phyloP scores from a whole-genome alignment of 1,140 invertebrate species.

The Eriosoma lanigerum region DNA sequence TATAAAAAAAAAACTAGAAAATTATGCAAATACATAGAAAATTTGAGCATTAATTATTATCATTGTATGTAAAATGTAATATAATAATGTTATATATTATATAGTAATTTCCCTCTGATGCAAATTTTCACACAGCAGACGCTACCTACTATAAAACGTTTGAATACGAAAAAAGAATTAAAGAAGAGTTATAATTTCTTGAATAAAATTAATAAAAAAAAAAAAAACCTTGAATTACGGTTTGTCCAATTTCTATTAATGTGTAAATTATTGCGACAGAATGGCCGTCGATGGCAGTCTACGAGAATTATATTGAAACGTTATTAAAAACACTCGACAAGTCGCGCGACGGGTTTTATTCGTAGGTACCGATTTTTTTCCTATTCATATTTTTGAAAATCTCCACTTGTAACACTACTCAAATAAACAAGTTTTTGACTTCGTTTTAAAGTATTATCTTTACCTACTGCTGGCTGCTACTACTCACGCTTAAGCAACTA shows the following conservation, averaged over 20 bases:
- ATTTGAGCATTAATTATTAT: no score
- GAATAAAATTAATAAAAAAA: neutral
- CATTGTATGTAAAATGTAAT: no score
- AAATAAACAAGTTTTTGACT: slow-evolving; percentile 19
- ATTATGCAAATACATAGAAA: no score
- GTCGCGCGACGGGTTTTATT: slow-evolving; percentile 22
- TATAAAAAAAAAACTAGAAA: no score
- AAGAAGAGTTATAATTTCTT: no score
- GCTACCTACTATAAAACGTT: no score
- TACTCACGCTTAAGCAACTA: neutral
- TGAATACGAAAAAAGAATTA: no score
- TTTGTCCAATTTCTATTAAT: slow-evolving; percentile 30
- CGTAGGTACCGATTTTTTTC: neutral
- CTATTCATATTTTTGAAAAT: slow-evolving; percentile 18
- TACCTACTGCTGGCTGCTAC: neutral
- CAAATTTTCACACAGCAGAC: no score
- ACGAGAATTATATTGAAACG: slow-evolving; percentile 31
- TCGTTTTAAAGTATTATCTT: neutral
- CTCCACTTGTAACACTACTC: neutral
- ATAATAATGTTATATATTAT: no score
- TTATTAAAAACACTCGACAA: slow-evolving; percentile 25
- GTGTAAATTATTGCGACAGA: slow-evolving; percentile 34
- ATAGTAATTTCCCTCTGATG: no score
- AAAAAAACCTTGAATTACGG: slow-evolving; percentile 5
- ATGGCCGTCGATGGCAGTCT: neutral